Evolutionary conservation across 2,888 invertebrate species (phyloP).

Genomic region (Drosophila paranaensis): DNA sequence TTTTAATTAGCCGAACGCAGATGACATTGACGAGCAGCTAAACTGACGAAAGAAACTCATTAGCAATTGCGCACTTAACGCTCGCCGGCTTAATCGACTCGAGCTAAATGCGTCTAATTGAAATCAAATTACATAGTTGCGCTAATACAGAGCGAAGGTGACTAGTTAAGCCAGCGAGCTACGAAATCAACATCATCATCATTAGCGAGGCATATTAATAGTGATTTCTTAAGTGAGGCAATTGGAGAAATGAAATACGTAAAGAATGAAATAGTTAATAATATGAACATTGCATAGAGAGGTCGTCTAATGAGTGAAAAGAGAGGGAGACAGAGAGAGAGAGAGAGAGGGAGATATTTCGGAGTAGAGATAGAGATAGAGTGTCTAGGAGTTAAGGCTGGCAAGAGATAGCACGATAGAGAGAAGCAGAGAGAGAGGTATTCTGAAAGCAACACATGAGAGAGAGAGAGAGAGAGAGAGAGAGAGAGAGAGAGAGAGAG

Average conservation of each 20-base stretch:
- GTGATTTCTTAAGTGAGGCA: neutral
- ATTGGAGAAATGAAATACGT: neutral
- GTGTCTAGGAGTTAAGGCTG: no score
- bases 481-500: neutral
- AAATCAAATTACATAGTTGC: conserved; percentile 41
- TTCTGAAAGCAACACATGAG: no score
- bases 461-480: no score
- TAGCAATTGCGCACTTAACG: conserved; percentile 22
- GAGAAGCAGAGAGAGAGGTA: neutral
- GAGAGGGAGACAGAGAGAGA: neutral
- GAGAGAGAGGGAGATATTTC: neutral
- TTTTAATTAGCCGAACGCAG: conserved; percentile 57
- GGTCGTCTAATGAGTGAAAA: neutral
- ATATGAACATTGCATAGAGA: neutral
- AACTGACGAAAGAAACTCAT: conserved; percentile 17
- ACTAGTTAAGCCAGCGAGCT: neutral
- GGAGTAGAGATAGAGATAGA: neutral
- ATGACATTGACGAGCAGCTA: conserved; percentile 35
- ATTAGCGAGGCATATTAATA: neutral
- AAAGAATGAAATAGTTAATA: neutral
- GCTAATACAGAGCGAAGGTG: neutral
- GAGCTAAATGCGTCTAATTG: conserved; percentile 51
- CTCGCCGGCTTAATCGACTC: conserved; percentile 34
- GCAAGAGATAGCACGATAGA: no score
- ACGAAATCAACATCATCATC: neutral